Evolutionary conservation across 2,113 vertebrate species (phyloP).

Genomic region (Actenoides lindsayi): DNA sequence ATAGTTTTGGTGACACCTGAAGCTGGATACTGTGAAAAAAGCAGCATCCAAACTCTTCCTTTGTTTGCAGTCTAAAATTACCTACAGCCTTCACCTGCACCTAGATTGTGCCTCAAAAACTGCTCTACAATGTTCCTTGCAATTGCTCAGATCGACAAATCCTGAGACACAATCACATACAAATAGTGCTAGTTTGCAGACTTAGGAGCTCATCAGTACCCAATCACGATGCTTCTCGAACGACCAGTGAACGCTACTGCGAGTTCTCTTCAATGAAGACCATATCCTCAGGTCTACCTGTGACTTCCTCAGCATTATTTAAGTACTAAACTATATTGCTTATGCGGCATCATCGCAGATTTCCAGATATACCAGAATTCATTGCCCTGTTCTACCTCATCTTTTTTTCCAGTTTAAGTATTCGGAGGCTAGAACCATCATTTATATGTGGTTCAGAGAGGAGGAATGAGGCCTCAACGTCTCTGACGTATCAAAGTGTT

Average conservation of each 20-base stretch:
- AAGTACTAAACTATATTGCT: neutral
- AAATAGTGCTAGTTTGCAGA: neutral
- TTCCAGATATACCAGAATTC: neutral
- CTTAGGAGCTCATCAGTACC: neutral
- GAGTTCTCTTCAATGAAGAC: neutral
- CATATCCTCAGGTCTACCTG: neutral
- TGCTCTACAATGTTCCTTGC: neutral
- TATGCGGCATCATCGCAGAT: neutral
- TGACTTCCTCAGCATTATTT: neutral
- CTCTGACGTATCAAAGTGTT: neutral
- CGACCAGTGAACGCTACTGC: neutral
- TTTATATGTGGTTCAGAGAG: neutral
- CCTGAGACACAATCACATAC: neutral
- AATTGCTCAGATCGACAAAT: neutral
- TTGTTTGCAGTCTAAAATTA: neutral
- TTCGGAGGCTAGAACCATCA: neutral
- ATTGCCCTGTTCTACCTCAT: neutral
- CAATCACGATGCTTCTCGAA: neutral
- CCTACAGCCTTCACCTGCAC: neutral
- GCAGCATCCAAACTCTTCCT: neutral
- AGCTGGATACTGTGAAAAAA: conserved; percentile 34
- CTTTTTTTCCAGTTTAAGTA: neutral
- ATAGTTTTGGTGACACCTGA: conserved; percentile 52
- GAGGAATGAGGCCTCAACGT: neutral
- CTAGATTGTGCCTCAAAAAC: neutral